phyloP scores from a whole-genome alignment of 2,113 vertebrate genomes.

The Ia io region DNA sequence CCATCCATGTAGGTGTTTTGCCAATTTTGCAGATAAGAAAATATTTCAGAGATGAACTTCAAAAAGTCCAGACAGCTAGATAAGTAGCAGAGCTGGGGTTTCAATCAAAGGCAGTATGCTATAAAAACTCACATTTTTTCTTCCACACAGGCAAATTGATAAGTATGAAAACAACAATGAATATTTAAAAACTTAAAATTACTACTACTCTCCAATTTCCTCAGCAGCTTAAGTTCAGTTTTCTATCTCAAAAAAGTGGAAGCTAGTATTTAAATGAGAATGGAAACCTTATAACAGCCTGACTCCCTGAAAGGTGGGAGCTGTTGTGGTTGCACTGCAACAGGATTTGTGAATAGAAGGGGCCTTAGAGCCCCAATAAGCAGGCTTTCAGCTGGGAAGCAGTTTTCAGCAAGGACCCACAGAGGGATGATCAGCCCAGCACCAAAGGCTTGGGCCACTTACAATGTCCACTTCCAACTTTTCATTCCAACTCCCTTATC shows the following conservation, averaged over 20 bases:
- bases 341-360: not conserved
- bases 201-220: not conserved
- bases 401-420: not conserved
- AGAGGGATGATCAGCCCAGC: not conserved
- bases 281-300: not conserved
- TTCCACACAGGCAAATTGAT: not conserved
- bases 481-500: not conserved
- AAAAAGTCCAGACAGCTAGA: not conserved
- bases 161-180: not conserved
- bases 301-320: not conserved
- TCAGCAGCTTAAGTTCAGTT: not conserved
- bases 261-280: not conserved
- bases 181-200: constrained; percentile 3
- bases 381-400: not conserved
- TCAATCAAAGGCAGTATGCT: not conserved
- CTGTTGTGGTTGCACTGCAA: not conserved
- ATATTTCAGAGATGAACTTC: constrained; percentile 10
- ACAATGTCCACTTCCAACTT: not conserved
- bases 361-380: not conserved
- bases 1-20: not conserved
- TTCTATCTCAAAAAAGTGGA: not conserved
- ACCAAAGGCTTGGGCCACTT: not conserved
- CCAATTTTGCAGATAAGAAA: not conserved
- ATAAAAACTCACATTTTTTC: not conserved
- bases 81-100: not conserved